Percentiles rank a stretch among this genome's conserved stretches.
Conservation (phyloP, 2,797 vertebrate species). For the Distichodus sexfasciatus region DNA sequence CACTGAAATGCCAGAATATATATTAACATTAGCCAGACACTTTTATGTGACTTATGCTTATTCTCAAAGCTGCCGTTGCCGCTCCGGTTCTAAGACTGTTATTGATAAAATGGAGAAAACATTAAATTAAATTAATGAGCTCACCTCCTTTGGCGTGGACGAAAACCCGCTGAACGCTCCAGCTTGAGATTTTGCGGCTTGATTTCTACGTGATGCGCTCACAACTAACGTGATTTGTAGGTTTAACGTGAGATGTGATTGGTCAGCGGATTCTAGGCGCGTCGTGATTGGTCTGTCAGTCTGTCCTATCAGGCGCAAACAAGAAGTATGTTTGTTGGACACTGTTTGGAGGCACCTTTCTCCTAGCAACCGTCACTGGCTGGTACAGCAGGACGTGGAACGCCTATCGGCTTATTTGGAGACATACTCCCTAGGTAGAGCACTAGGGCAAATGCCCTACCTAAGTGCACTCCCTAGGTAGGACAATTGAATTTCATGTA, state of each 20-base stretch:
- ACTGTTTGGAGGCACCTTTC: constrained; percentile 30
- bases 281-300: neutral
- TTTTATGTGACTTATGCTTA: no score
- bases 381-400: constrained; percentile 11
- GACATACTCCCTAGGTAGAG: no score
- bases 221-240: neutral
- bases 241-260: neutral
- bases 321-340: neutral
- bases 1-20: no score
- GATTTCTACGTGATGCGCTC: neutral
- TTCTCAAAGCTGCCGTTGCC: neutral
- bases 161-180: neutral
- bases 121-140: no score
- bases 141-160: neutral
- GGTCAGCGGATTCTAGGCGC: no score
- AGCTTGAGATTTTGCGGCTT: neutral
- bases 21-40: no score
- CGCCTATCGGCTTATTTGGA: no score
- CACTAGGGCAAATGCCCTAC: no score
- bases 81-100: neutral
- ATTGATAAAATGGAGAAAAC: no score
- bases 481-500: no score
- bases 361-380: constrained; percentile 49
- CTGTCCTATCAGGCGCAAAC: neutral
- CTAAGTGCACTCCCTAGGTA: no score